Conservation (phyloP, 2,888 invertebrate genomes). For the Lasioglossum figueresi region DNA sequence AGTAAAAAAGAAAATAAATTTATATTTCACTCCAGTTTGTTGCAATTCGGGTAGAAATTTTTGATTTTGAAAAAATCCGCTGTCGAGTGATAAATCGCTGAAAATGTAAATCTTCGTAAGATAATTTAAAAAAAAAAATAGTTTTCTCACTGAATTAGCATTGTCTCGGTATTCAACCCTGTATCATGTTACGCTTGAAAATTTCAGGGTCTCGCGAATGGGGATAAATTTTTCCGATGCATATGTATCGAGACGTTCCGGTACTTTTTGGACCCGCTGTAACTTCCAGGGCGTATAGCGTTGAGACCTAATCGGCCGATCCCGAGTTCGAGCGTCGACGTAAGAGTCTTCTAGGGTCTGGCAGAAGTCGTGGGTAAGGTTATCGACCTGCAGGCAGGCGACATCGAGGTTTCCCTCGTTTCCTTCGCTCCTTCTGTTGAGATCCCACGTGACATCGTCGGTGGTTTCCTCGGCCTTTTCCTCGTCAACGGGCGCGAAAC, state of each 20-base stretch:
- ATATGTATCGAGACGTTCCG: not conserved
- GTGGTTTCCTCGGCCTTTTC: not conserved
- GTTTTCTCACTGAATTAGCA: no score
- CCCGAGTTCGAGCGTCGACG: constrained; percentile 11
- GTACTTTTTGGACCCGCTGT: not conserved
- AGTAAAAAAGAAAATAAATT: not conserved
- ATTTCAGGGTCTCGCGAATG: not conserved
- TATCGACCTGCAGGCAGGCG: constrained; percentile 49
- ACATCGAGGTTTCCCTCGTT: not conserved
- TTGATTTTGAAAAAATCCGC: not conserved
- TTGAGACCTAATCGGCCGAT: not conserved
- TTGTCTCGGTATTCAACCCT: no score
- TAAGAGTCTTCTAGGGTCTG: constrained; percentile 21
- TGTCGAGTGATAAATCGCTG: no score
- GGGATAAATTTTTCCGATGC: not conserved
- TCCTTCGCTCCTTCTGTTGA: not conserved
- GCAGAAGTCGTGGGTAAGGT: constrained; percentile 48
- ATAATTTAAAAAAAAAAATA: no score
- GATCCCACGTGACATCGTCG: not conserved
- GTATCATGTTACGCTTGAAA: not conserved
- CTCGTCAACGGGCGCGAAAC: not conserved
- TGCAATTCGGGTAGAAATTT: not conserved
- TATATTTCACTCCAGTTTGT: not conserved
- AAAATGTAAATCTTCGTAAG: no score
- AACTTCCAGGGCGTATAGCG: not conserved